Percentiles rank a stretch among this genome's conserved stretches.
phyloP scores from a whole-genome alignment of 2,113 vertebrate species.

The Callipepla squamata region DNA sequence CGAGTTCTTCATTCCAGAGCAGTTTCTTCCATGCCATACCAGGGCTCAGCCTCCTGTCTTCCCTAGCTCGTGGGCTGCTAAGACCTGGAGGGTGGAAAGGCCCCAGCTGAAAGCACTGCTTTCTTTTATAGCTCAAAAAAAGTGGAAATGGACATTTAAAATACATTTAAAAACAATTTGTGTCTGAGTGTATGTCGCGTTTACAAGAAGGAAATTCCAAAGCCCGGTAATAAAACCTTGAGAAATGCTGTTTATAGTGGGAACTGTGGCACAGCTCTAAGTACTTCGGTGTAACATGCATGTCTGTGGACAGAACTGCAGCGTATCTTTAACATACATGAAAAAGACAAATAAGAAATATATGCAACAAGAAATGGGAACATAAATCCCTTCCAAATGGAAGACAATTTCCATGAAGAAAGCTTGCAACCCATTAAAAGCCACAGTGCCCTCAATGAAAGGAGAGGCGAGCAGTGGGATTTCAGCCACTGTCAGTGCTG shows the following conservation, averaged over 20 bases:
- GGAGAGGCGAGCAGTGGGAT: not conserved
- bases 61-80: not conserved
- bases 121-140: not conserved
- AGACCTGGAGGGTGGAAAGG: not conserved
- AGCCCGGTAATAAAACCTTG: slow-evolving; percentile 16
- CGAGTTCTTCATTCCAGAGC: not conserved
- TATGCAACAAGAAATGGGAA: slow-evolving; percentile 50
- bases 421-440: not conserved
- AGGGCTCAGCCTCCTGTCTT: not conserved
- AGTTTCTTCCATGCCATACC: not conserved
- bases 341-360: slow-evolving; percentile 44
- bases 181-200: slow-evolving; percentile 3
- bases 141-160: slow-evolving; percentile 22
- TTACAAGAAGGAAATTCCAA: slow-evolving; percentile 43
- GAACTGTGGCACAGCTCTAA: slow-evolving; percentile 54
- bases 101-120: not conserved
- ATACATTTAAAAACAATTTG: not conserved
- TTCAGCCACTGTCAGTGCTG: not conserved
- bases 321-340: slow-evolving; percentile 32
- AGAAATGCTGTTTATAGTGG: slow-evolving; percentile 41
- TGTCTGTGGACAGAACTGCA: not conserved
- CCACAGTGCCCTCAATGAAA: not conserved
- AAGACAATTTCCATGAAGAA: not conserved
- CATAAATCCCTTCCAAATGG: slow-evolving; percentile 30
- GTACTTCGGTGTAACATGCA: slow-evolving; percentile 7